Conservation (phyloP, 2,797 vertebrate genomes). For the Onychomys leucogaster region DNA sequence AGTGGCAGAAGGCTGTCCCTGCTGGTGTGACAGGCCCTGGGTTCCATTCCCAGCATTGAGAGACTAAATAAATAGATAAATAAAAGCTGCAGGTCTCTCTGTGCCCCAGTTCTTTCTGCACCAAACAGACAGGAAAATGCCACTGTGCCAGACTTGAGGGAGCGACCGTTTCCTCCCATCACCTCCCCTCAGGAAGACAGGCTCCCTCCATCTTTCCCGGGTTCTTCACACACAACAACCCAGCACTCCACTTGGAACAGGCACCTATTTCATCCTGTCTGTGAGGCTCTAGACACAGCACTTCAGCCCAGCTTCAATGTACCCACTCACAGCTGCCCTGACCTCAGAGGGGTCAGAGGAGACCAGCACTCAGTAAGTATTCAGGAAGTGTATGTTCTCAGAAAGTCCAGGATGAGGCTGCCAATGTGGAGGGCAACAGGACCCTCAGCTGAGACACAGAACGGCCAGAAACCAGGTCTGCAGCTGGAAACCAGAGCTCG, state of each 20-base stretch:
- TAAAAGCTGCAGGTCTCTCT: not conserved
- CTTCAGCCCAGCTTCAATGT: constrained; percentile 14
- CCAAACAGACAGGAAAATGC: not conserved
- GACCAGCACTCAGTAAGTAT: not conserved
- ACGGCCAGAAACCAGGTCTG: too few relatives aligned
- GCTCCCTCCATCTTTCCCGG: not conserved
- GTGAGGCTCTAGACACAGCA: not conserved
- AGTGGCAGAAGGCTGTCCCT: not conserved
- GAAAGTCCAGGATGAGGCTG: not conserved
- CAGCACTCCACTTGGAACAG: not conserved
- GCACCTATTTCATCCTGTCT: not conserved
- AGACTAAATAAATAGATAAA: not conserved
- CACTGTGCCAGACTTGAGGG: not conserved
- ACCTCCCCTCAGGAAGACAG: not conserved
- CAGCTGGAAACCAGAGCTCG: not conserved
- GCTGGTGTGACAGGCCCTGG: not conserved
- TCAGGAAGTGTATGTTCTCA: not conserved
- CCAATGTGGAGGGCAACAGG: not conserved
- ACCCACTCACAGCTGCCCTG: not conserved
- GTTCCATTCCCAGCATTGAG: not conserved
- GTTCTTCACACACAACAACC: not conserved
- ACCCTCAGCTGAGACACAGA: not conserved
- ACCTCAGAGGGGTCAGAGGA: not conserved
- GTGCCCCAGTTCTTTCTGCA: not conserved
- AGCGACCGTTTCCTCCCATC: not conserved